These are phyloP conservation scores for Copsychus sechellarum DNA, from an alignment of 2,113 vertebrate genomes.

Conservation along the genomic window DNA sequence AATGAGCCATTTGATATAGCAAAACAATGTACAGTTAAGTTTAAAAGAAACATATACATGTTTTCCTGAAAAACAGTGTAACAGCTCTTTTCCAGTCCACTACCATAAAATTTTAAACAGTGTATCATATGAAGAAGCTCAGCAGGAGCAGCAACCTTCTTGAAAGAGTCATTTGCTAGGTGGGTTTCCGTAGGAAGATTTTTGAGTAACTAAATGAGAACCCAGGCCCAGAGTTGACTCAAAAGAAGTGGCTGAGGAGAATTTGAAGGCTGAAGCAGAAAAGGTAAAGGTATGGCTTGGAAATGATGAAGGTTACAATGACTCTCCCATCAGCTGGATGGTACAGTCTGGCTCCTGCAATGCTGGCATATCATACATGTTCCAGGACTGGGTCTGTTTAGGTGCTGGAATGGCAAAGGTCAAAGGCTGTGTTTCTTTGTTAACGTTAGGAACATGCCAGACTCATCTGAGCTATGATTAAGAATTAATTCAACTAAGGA, in stretches of 20 bases:
- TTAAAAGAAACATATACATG: background rate
- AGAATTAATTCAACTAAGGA: background rate
- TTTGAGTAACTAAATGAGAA: background rate
- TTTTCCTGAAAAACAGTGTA: background rate
- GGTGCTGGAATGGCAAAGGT: background rate
- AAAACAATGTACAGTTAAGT: background rate
- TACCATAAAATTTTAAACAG: background rate
- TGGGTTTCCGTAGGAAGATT: background rate
- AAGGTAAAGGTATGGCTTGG: background rate
- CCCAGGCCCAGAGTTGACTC: background rate
- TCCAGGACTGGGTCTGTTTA: background rate
- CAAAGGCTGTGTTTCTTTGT: background rate
- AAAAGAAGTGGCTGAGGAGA: background rate
- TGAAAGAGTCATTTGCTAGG: background rate
- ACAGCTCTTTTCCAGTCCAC: background rate
- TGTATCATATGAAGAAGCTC: background rate
- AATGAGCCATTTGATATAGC: background rate
- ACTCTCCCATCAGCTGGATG: background rate
- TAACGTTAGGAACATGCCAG: background rate
- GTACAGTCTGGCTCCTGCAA: background rate
- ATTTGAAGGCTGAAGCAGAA: background rate
- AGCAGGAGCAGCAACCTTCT: background rate
- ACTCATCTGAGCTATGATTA: background rate
- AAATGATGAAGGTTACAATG: background rate
- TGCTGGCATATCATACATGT: rapidly evolving